phyloP scores from a whole-genome alignment of 2,113 vertebrate species.

The Neodon shergylaensis region DNA sequence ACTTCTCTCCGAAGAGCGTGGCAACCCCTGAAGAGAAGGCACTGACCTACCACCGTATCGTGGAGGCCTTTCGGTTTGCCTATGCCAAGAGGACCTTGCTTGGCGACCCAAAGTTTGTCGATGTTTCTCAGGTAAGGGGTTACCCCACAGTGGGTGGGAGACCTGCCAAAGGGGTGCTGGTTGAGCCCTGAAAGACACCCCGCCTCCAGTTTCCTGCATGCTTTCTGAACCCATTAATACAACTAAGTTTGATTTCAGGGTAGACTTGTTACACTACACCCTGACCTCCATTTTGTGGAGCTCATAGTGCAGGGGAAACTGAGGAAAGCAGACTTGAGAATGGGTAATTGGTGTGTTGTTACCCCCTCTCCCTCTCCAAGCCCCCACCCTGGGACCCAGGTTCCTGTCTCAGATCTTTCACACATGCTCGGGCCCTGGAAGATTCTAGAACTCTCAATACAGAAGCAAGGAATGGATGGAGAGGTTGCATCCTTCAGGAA shows the following conservation, averaged over 20 bases:
- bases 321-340: not conserved
- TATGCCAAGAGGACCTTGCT: slow-evolving; percentile 94
- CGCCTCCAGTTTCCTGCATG: not conserved
- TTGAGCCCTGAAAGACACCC: no score
- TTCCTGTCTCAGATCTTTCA: not conserved
- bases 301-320: not conserved
- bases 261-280: not conserved
- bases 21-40: slow-evolving; percentile 85
- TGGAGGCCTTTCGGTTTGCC: slow-evolving; percentile 96
- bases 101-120: slow-evolving; percentile 91
- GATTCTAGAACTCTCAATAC: not conserved
- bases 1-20: slow-evolving; percentile 88
- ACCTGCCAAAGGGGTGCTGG: no score
- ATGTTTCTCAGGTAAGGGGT: slow-evolving; percentile 88
- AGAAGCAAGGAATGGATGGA: not conserved
- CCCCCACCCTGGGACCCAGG: not conserved
- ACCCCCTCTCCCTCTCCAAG: not conserved
- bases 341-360: not conserved
- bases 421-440: not conserved
- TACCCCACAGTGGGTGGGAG: accelerated
- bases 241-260: not conserved
- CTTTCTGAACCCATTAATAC: not conserved
- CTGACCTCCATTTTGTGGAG: not conserved
- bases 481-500: not conserved
- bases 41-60: slow-evolving; percentile 94